Evolutionary conservation across 2,797 vertebrate species (phyloP).

Genomic region (Champsocephalus gunnari): DNA sequence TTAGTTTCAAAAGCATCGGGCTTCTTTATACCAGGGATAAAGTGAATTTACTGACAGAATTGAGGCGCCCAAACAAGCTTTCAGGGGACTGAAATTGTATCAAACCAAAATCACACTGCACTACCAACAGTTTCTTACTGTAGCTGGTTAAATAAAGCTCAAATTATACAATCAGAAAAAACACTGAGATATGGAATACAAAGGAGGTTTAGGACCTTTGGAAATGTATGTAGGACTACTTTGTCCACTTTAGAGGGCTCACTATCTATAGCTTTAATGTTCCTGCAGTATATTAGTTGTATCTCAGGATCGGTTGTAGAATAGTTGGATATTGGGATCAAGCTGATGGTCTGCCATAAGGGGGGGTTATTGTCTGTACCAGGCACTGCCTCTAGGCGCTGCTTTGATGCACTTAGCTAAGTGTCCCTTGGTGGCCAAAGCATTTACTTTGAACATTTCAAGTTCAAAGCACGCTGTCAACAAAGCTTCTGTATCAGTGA

Average conservation of each 20-base stretch:
- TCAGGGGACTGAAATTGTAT: slow-evolving; percentile 2
- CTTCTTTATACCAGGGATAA: slow-evolving; percentile 19
- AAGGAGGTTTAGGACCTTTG: slow-evolving; percentile 16
- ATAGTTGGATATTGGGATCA: slow-evolving; percentile 57
- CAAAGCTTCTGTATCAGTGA: slow-evolving; percentile 44
- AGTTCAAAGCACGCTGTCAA: slow-evolving; percentile 66
- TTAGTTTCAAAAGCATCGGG: slow-evolving; percentile 30
- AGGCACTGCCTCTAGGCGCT: slow-evolving; percentile 52
- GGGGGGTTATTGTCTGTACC: slow-evolving; percentile 56
- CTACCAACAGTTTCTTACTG: neutral
- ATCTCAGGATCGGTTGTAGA: slow-evolving; percentile 52
- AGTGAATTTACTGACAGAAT: slow-evolving; percentile 29
- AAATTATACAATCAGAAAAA: too few species aligned
- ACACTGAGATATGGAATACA: slow-evolving; percentile 1
- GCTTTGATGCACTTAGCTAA: slow-evolving; percentile 71
- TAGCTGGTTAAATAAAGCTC: too few species aligned
- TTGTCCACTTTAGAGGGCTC: slow-evolving; percentile 33
- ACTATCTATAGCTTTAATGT: slow-evolving; percentile 33
- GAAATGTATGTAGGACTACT: slow-evolving; percentile 25
- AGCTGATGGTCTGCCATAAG: slow-evolving; percentile 46
- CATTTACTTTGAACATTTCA: slow-evolving; percentile 69
- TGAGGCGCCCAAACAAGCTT: slow-evolving; percentile 18
- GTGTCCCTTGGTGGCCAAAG: slow-evolving; percentile 62
- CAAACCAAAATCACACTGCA: slow-evolving; percentile 20
- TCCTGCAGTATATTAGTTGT: slow-evolving; percentile 42